These are phyloP conservation scores for Sminthurides bifidus DNA, from an alignment of 1,140 invertebrate genomes.

Conservation along the genomic window DNA sequence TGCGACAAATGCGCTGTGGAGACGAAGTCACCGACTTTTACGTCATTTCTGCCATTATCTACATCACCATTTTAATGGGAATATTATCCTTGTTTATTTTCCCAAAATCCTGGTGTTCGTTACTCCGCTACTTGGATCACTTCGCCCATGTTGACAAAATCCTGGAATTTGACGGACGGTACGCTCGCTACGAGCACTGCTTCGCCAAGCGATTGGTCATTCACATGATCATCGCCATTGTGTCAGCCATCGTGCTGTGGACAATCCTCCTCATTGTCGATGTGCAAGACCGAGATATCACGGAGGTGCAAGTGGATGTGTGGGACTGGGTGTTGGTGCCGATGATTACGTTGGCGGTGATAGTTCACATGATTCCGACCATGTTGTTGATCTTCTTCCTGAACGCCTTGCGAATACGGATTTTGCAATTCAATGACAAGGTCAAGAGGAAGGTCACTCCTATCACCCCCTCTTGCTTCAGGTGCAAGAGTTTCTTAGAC, in stretches of 20 bases:
- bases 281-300: not conserved
- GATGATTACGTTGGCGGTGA: constrained; percentile 5
- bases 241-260: not conserved
- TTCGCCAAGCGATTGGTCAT: constrained; percentile 2
- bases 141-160: constrained; percentile 21
- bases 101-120: not conserved
- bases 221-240: not conserved
- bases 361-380: constrained; percentile 8
- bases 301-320: not conserved
- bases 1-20: not conserved
- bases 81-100: constrained; percentile 20
- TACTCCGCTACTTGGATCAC: constrained; percentile 18
- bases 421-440: constrained; percentile 18
- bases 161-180: constrained; percentile 12
- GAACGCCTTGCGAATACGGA: constrained; percentile 8
- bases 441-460: constrained; percentile 1
- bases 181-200: not conserved
- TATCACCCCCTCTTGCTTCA: constrained; percentile 8
- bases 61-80: constrained; percentile 3
- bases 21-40: constrained; percentile 7
- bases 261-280: constrained; percentile 5
- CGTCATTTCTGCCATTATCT: constrained; percentile 1
- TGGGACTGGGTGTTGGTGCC: constrained; percentile 11
- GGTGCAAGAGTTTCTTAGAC: constrained; percentile 6
- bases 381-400: constrained; percentile 18